Base-by-base conservation (phyloP, 1,140 invertebrate genomes). In the Arion vulgaris region DNA sequence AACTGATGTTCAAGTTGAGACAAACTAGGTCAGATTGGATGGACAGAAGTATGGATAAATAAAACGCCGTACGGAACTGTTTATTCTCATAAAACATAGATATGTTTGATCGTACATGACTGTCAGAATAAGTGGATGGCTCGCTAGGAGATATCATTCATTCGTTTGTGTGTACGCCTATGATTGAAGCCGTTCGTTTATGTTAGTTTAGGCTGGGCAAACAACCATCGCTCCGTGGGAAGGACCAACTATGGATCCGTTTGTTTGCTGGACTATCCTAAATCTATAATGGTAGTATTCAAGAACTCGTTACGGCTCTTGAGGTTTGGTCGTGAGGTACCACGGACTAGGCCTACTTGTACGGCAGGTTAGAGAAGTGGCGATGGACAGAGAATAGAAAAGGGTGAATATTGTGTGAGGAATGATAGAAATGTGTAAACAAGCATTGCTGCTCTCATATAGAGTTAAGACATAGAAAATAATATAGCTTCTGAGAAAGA, bases 51-150 rank as follows among this genome's bases (percentile, higher is more conserved):
- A 45, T 45, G 41, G 15, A 45, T 45, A 15, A 15, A 45, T 45
- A 45, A 15, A 45, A 45, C 5, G 41, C 5, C 41, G 15, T 5
- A 45, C 41, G 5, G 41, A 45, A 45, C 41, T n/a, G 41, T 45
- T 45, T 45, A 45, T 45, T 45, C 15, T 45, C 5, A 7, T 45
- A 45, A 45, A 11, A 17, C 62, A 66, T 13, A 13, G 28, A 28
- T 66, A n/a, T 66, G n/a, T 66, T 66, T 66, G 28, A 32, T 28
- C n/a, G 62, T 66, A 66, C 62, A 66, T 66, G 62, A 66, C 62
- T 66, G 28, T 4, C 28, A 66, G 62, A 66, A 66, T 66, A 32
- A 66, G 62, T 66, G 62, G 62, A 23, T 28, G n/a, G 62, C 7
- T 66, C 4, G 11, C n/a, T 66, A 23, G 5, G 62, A 32, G 28